Evolutionary conservation across 2,888 invertebrate genomes (phyloP).

Genomic region (Noctuana brunneofusca): DNA sequence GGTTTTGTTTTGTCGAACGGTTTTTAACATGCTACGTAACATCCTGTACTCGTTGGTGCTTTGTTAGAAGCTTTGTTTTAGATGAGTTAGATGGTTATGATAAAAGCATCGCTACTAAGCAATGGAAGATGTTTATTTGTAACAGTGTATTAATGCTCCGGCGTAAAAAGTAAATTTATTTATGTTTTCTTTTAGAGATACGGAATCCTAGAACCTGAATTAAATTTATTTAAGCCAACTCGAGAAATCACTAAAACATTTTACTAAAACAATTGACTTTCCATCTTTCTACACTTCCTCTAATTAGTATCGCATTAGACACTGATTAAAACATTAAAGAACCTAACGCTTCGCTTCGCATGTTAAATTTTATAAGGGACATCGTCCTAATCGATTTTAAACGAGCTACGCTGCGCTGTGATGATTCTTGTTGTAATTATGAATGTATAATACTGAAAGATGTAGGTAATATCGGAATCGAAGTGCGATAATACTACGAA

Average conservation of each 20-base stretch:
- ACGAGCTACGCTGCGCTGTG: conserved; percentile 9
- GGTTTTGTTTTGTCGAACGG: conserved; percentile 20
- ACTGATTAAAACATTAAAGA: conserved; percentile 4
- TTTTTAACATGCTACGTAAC: conserved; percentile 10
- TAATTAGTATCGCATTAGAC: neutral
- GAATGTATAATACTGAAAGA: neutral
- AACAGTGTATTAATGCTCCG: no score
- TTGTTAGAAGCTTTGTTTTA: neutral
- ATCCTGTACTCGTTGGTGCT: neutral
- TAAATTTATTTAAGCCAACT: no score
- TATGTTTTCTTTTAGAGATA: no score
- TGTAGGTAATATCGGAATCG: neutral
- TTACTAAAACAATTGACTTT: neutral
- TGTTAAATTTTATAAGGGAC: conserved; percentile 19
- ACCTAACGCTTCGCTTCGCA: conserved; percentile 12
- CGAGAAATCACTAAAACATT: neutral
- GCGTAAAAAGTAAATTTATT: no score
- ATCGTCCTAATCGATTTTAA: conserved; percentile 31
- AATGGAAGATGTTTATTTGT: no score
- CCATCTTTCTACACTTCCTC: neutral
- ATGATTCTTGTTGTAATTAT: conserved; percentile 4
- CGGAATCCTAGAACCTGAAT: no score
- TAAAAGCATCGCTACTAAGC: no score
- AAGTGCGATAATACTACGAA: no score
- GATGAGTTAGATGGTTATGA: no score